A percentile compares a stretch with the other conserved stretches of the same genome.
These are phyloP conservation scores for Drosophila ohnishii DNA, from an alignment of 1,140 invertebrate species.

Conservation along the genomic window DNA sequence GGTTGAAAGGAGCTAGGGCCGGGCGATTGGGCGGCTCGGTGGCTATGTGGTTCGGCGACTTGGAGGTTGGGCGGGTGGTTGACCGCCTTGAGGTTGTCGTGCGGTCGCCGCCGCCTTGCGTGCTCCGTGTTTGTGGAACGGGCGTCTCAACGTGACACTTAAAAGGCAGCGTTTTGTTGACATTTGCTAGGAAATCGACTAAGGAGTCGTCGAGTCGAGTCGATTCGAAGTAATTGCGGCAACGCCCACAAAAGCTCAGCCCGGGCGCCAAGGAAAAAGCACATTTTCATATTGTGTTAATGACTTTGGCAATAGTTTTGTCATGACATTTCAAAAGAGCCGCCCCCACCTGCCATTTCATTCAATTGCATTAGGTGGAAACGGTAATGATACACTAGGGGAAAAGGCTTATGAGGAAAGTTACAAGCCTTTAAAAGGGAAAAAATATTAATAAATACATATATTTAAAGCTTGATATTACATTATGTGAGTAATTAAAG, in stretches of 20 bases:
- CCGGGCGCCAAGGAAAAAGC: constrained; percentile 37
- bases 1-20: constrained; percentile 58
- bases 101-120: constrained; percentile 56
- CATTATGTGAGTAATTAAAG: no score
- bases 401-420: neutral
- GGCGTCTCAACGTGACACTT: constrained; percentile 70
- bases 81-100: constrained; percentile 54
- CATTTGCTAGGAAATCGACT: constrained; percentile 75
- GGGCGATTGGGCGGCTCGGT: neutral
- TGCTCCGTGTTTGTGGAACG: constrained; percentile 45
- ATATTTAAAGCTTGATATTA: no score
- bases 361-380: constrained; percentile 39
- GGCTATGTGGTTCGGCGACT: neutral
- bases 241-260: constrained; percentile 42
- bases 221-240: constrained; percentile 65
- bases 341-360: constrained; percentile 46
- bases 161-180: constrained; percentile 80
- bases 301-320: constrained; percentile 76
- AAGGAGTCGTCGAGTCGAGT: constrained; percentile 53
- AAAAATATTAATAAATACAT: neutral
- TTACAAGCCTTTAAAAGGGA: neutral
- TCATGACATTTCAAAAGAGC: constrained; percentile 63
- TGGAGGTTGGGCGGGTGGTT: constrained; percentile 9
- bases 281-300: constrained; percentile 81
- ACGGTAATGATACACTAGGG: constrained; percentile 39